Conservation (phyloP, 2,888 invertebrate genomes). For the Tenthredo notha region DNA sequence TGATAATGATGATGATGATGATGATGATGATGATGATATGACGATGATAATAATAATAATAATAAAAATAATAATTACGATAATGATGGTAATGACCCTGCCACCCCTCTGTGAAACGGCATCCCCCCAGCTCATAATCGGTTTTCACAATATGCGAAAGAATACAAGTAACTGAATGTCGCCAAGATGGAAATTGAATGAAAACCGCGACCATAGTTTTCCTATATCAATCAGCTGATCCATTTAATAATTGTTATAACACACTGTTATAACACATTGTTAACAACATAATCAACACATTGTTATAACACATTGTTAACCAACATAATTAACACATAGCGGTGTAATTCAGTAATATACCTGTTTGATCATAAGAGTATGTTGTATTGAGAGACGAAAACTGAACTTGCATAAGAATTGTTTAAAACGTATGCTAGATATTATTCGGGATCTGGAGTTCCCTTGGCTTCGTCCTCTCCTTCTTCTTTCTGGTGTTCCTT, state of each 20-base stretch:
- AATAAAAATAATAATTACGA: not conserved
- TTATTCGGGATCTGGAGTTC: constrained; percentile 72
- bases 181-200: not conserved
- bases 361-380: not conserved
- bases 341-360: not conserved
- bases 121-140: not conserved
- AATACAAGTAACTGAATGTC: not conserved
- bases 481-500: constrained; percentile 78
- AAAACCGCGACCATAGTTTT: not conserved
- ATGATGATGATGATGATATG: not conserved
- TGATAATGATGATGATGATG: not conserved
- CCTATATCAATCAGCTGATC: not conserved
- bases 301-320: not conserved
- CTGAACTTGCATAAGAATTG: constrained; percentile 9
- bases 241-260: not conserved
- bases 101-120: not conserved
- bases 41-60: not conserved
- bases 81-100: not conserved
- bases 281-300: constrained; percentile 8
- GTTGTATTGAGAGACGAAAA: constrained; percentile 4
- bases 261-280: not conserved
- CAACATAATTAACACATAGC: not conserved
- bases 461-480: constrained; percentile 59
- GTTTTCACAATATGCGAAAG: not conserved
- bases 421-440: not conserved